Conservation (phyloP, 2,888 invertebrate species). For the Heliconius aoede region DNA sequence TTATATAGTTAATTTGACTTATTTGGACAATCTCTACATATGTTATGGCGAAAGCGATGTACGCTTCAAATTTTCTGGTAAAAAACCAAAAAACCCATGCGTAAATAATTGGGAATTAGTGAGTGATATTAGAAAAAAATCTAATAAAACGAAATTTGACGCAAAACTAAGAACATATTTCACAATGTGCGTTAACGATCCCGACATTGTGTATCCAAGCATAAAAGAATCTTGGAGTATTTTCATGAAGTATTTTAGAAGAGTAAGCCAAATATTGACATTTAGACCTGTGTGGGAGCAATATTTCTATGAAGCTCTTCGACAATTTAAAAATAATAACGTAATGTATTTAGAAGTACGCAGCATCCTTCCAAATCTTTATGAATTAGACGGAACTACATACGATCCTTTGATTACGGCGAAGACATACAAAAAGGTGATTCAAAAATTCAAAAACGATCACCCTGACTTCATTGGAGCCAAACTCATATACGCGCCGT, state of each 20-base stretch:
- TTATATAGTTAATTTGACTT: constrained; percentile 86
- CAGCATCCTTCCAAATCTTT: constrained; percentile 84
- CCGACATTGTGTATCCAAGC: constrained; percentile 72
- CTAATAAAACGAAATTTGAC: constrained; percentile 78
- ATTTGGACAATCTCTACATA: constrained; percentile 84
- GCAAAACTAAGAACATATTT: constrained; percentile 78
- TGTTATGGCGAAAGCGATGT: constrained; percentile 62
- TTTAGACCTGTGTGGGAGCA: constrained; percentile 87
- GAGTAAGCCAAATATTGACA: constrained; percentile 80
- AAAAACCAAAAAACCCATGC: constrained; percentile 56
- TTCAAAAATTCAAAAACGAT: constrained; percentile 82
- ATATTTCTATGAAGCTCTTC: constrained; percentile 86
- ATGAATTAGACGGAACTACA: constrained; percentile 86
- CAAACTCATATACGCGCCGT: constrained; percentile 87
- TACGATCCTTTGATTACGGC: constrained; percentile 83
- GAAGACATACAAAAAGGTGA: constrained; percentile 82
- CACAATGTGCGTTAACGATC: constrained; percentile 81
- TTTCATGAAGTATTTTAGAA: constrained; percentile 83
- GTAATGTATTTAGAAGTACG: constrained; percentile 88
- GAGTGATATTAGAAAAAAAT: constrained; percentile 67
- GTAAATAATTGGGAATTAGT: constrained; percentile 74
- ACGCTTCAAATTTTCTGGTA: constrained; percentile 62
- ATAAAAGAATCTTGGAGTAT: constrained; percentile 84
- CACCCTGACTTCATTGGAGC: constrained; percentile 87
- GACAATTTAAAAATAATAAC: constrained; percentile 86